Conservation (phyloP, 2,888 invertebrate genomes). For the Chirona hameri region DNA sequence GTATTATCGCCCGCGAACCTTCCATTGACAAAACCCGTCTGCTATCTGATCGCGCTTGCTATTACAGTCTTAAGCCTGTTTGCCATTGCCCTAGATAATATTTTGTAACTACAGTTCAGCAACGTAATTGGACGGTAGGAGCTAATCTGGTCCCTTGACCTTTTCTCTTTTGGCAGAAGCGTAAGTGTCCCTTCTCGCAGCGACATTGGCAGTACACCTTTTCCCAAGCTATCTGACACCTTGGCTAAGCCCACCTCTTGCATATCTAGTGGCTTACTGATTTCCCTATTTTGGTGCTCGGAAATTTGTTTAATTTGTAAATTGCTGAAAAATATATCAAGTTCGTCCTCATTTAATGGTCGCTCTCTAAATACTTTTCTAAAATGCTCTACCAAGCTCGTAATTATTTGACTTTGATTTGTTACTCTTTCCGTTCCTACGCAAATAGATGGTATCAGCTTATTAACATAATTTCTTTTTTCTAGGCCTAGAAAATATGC, state of each 20-base stretch:
- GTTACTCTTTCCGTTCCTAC: background rate
- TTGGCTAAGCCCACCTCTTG: background rate
- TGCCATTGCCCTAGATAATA: background rate
- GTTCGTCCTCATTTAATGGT: background rate
- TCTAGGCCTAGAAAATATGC: background rate
- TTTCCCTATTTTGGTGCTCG: background rate
- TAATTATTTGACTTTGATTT: background rate
- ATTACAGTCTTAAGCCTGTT: background rate
- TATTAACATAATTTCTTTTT: background rate
- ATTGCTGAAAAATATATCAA: background rate
- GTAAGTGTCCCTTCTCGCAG: background rate
- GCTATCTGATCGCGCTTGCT: background rate
- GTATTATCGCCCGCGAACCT: background rate
- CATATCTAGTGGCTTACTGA: background rate
- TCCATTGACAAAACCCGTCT: background rate
- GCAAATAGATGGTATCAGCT: background rate
- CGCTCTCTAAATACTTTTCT: background rate
- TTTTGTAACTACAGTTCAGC: background rate
- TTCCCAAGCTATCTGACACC: background rate
- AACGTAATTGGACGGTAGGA: background rate
- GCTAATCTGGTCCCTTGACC: background rate
- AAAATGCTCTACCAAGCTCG: background rate
- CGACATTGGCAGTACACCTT: background rate
- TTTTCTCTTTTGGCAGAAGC: background rate
- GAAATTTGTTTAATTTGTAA: background rate